phyloP scores from a whole-genome alignment of 2,888 invertebrate species.

The Tetropium fuscum region DNA sequence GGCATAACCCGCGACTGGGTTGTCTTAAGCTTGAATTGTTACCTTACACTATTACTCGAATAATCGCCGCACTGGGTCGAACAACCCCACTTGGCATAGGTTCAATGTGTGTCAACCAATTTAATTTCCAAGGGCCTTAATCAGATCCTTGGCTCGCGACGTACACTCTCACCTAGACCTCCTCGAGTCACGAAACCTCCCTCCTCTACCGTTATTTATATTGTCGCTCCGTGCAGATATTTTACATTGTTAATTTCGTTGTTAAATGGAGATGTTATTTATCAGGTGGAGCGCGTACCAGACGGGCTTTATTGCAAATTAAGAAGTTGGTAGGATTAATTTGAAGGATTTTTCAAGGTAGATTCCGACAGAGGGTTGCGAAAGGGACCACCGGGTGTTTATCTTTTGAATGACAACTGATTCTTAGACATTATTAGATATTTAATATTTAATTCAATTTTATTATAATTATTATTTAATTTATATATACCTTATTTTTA shows the following conservation, averaged over 20 bases:
- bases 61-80: conserved; percentile 22
- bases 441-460: no score
- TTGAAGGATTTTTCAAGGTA: not conserved
- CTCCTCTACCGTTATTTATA: conserved; percentile 26
- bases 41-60: conserved; percentile 30
- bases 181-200: not conserved
- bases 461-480: no score
- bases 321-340: conserved; percentile 22
- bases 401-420: not conserved
- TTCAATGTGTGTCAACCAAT: conserved; percentile 33
- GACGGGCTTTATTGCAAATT: not conserved
- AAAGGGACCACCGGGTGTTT: not conserved
- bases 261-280: conserved; percentile 27
- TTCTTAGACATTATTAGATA: no score
- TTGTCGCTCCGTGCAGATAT: conserved; percentile 22
- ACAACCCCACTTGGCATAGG: conserved; percentile 30
- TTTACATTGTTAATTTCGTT: conserved; percentile 31
- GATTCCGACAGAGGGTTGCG: not conserved
- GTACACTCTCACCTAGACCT: conserved; percentile 4
- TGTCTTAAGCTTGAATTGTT: conserved; percentile 25
- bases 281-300: conserved; percentile 26
- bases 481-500: no score
- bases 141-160: conserved; percentile 22
- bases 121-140: conserved; percentile 25
- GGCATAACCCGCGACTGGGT: no score